These are phyloP conservation scores for Fragum whitleyi DNA, from an alignment of 2,888 invertebrate species.

Conservation along the genomic window DNA sequence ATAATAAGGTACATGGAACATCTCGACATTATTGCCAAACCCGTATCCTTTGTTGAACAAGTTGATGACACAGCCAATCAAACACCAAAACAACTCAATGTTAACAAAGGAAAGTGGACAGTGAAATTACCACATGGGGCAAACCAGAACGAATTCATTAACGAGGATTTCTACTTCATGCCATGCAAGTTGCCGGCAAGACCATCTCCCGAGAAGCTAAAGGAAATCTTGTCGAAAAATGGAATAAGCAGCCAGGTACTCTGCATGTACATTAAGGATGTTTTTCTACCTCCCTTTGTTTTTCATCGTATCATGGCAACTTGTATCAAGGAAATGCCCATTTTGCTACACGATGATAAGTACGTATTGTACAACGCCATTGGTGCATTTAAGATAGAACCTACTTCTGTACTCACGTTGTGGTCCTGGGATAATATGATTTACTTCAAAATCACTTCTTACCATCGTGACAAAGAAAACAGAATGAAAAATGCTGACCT, in stretches of 20 bases:
- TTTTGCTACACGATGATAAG: not conserved
- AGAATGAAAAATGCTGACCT: not conserved
- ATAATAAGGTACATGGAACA: conserved; percentile 54
- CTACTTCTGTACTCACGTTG: not conserved
- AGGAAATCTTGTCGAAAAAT: not conserved
- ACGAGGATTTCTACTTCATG: conserved; percentile 13
- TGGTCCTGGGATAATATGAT: conserved; percentile 3
- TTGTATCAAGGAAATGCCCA: conserved; percentile 6
- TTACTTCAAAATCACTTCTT: not conserved
- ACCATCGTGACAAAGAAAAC: not conserved
- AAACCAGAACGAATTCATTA: not conserved
- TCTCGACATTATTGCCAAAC: conserved; percentile 52
- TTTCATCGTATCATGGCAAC: conserved; percentile 11
- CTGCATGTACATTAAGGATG: conserved; percentile 10
- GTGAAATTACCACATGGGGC: not conserved
- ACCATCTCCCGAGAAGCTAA: not conserved
- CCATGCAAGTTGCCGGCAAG: conserved; percentile 1
- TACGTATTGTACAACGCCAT: not conserved
- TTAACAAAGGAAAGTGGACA: not conserved
- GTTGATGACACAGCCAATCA: not conserved
- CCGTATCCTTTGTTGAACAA: not conserved
- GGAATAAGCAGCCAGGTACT: not conserved
- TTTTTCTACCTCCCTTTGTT: not conserved
- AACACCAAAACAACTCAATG: not conserved
- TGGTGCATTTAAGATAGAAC: not conserved